These are phyloP conservation scores for Phodopus roborovskii DNA, from an alignment of 2,113 vertebrate species.

Conservation along the genomic window DNA sequence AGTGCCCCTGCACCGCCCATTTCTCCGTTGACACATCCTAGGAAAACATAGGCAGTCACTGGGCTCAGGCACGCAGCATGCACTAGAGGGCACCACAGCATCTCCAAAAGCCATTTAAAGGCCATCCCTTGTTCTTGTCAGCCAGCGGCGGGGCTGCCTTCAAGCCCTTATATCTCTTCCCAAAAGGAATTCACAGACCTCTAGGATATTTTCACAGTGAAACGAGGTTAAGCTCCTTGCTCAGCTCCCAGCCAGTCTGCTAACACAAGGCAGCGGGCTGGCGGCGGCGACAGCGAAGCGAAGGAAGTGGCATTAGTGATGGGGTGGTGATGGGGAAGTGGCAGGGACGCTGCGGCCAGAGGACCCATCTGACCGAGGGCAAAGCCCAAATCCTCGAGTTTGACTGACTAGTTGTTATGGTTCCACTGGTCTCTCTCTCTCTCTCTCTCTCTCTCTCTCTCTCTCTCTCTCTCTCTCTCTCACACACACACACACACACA, in stretches of 20 bases:
- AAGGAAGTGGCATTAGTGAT: background rate
- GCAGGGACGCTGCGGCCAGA: too few relatives aligned
- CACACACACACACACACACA: background rate
- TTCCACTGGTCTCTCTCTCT: background rate
- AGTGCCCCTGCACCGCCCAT: background rate
- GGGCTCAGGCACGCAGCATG: fast-evolving
- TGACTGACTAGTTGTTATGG: fast-evolving
- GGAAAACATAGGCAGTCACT: fast-evolving
- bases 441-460: background rate
- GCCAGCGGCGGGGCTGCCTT: background rate
- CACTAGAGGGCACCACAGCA: slow-evolving; percentile 62
- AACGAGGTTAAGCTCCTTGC: background rate
- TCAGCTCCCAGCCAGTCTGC: background rate
- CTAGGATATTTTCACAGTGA: background rate
- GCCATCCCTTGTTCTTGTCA: too few relatives aligned
- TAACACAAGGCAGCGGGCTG: background rate
- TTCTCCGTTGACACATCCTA: background rate
- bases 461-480: background rate
- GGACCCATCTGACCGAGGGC: background rate
- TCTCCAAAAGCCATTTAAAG: background rate
- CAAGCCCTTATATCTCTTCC: background rate
- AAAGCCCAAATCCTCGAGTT: background rate
- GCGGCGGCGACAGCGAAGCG: too few relatives aligned
- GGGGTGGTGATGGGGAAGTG: too few relatives aligned
- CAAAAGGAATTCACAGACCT: background rate